Conservation (phyloP, 2,113 vertebrate genomes). For the Dunckerocampus dactyliophorus region DNA sequence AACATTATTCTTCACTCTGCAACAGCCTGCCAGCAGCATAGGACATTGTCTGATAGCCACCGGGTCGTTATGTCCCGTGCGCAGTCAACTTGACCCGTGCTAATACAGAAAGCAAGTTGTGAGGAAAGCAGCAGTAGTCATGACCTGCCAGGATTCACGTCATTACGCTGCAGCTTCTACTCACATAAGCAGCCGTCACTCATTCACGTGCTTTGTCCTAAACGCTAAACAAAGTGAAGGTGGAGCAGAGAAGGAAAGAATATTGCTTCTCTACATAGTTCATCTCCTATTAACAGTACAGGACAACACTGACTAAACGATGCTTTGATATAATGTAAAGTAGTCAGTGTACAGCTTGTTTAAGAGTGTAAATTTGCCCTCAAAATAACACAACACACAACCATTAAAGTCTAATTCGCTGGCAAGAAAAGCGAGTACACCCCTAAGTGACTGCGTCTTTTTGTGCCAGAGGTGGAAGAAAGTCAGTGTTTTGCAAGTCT, state of each 20-base stretch:
- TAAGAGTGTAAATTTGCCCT: too few species aligned
- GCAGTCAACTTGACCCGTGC: background rate
- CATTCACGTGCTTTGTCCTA: background rate
- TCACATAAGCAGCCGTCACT: background rate
- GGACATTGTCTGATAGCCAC: background rate
- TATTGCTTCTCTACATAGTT: too few species aligned
- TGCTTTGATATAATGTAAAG: too few species aligned
- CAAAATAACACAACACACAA: too few species aligned
- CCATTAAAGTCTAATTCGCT: too few species aligned
- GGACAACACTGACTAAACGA: too few species aligned
- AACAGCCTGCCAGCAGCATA: background rate
- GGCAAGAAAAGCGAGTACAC: too few species aligned
- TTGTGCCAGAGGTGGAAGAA: too few species aligned
- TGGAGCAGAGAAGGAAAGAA: background rate
- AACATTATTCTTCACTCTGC: slow-evolving; percentile 4
- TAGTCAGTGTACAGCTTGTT: too few species aligned
- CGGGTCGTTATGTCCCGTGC: background rate
- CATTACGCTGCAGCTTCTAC: background rate
- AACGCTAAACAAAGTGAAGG: background rate
- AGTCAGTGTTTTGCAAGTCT: too few species aligned
- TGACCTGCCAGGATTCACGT: background rate
- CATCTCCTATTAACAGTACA: too few species aligned
- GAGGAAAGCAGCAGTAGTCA: background rate
- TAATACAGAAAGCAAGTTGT: background rate
- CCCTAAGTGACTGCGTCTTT: too few species aligned